Evolutionary conservation across 2,113 vertebrate genomes (phyloP), one percentile per base, ranked within the genome.

Genomic region (Castor canadensis): DNA sequence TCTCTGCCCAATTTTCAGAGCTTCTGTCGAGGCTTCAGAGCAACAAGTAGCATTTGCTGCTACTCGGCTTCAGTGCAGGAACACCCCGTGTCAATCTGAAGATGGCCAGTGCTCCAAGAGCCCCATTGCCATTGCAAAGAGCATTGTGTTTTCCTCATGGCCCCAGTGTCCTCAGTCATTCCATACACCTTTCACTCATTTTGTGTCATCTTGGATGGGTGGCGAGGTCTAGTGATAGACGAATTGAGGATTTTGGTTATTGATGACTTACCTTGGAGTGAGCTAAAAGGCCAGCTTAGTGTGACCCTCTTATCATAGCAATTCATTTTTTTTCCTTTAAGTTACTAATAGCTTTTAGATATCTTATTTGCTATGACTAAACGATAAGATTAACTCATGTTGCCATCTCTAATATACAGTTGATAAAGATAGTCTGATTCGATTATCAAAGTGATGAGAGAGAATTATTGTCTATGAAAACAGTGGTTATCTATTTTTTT

Each of bases 161-260:
- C 49, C 26, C 93, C 69, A 0, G 28, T 17, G 83, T 97, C 89
- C 20, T 87, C 75, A 66, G 93, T 54, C 89, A 87, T 95, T 26
- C 38, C 72, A 69, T 85, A 17, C 32, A 58, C 52, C 9, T 87
- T 71, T 93, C 83, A 45, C 47, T 96, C 97, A 96, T 96, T 87
- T 47, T 86, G 66, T 95, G 91, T 97, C 58, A 91, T 97, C 95
- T 93, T 97, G 97, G 97, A 97, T 97, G 97, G 97, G 97, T 97
- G 97, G 97, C 94, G 8, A 97, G 96, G 97, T 97, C 94, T n/a
- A 79, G 76, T 38, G 40, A 64, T 2, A 83, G 66, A 76, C n/a
- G 20, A 69, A 26, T 45, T 17, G 58, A 81, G 56, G 80, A 24
- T 40, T 35, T 19, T 32, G 24, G 35, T 71, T 47, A 2, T 26